Evolutionary conservation across 2,797 vertebrate species (phyloP).

Genomic region (Lacerta agilis): DNA sequence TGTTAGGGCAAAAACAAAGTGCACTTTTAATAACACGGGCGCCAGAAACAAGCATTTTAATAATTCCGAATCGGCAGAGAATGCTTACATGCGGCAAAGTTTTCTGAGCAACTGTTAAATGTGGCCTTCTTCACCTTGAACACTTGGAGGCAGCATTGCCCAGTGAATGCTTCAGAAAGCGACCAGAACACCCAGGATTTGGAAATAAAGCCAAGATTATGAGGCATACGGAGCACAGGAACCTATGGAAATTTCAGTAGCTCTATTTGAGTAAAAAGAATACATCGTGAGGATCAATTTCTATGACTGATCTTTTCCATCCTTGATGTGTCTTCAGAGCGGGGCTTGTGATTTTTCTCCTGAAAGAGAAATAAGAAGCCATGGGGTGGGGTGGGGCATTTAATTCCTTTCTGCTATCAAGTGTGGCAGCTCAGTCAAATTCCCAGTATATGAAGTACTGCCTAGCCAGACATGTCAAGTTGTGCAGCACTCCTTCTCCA

Average conservation of each 20-base stretch:
- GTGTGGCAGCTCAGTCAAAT: not conserved
- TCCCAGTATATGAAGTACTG: not conserved
- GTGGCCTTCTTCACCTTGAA: not conserved
- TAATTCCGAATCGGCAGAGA: not conserved
- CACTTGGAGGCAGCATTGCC: constrained; percentile 75
- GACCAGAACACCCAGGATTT: not conserved
- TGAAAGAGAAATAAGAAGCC: not conserved
- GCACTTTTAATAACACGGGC: not conserved
- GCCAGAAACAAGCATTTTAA: not conserved
- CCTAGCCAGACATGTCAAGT: not conserved
- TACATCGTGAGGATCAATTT: not conserved
- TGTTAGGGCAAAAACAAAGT: not conserved
- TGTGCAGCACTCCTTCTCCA: fast-evolving
- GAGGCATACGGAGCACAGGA: not conserved
- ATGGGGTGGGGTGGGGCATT: not conserved
- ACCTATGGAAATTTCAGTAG: not conserved
- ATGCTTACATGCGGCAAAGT: not conserved
- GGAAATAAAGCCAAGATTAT: not conserved
- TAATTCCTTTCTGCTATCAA: not conserved
- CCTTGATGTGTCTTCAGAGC: not conserved
- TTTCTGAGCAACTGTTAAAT: not conserved
- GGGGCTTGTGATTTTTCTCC: not conserved
- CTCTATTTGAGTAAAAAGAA: not conserved
- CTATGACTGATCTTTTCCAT: not conserved
- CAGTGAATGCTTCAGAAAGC: constrained; percentile 47